Evolutionary conservation across 2,797 vertebrate species (phyloP), one percentile per base, ranked within the genome.

Genomic region (Atherinosoma microstoma): DNA sequence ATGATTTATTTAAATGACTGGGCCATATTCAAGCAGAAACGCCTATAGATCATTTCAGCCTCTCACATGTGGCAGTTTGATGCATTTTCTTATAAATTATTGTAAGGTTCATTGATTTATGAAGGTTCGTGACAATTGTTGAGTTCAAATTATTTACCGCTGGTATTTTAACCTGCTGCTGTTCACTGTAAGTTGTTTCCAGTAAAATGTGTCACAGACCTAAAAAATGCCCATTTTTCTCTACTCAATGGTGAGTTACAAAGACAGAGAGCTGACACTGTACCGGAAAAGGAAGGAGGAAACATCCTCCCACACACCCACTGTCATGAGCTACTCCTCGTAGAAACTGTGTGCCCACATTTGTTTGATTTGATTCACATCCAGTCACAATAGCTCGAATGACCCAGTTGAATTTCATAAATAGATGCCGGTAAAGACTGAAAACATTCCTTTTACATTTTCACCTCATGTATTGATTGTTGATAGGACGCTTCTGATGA

Each of bases 231-330:
- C 36, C 12, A 47, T 62, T 58, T 20, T 56, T 54, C 12, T 57
- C 0, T 0, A 22, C 2, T 53, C 34, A 62, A 32, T 45, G 22
- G 15, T 54, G 45, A 80, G 30, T 47, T 58, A 58, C 11, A 65
- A 34, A 67, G 49, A 64, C 10, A 57, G n/a, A 24, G 6, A 64
- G 67, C 40, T 77, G 45, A 80, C 57, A 72, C 8, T 64, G 57
- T 64, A 59, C 75, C 42, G 80, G 87, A 89, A 90, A 79, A 82
- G 74, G 70, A 87, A 80, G 57, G 42, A 88, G 84, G 83, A 86
- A 88, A 65, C 75, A 0, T 10, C 7, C 61, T 76, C 34, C 22
- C 15, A 4, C 47, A 73, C 67, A 42, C 32, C 27, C 71, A 62
- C 58, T 58, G 29, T 58, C 42, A 73, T 72, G 74, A 83, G 67